Percentiles rank a stretch among this genome's conserved stretches.
phyloP scores from a whole-genome alignment of 2,797 vertebrate genomes.

The Chanos chanos region DNA sequence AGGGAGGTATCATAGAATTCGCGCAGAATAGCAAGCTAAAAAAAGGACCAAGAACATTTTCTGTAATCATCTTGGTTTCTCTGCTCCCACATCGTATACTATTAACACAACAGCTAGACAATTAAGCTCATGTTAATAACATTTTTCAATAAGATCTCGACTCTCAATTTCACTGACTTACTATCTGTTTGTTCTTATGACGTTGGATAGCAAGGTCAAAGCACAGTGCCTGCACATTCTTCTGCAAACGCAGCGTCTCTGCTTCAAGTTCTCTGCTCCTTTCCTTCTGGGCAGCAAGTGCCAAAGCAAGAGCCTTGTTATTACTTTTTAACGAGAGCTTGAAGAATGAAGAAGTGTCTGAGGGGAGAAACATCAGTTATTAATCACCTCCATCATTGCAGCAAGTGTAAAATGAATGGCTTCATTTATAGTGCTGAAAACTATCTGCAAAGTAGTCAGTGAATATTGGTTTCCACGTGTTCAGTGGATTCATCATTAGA shows the following conservation, averaged over 20 bases:
- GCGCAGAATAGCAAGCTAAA: conserved; percentile 59
- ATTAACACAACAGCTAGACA: too few relatives aligned
- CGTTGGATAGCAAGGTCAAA: conserved; percentile 67
- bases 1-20: conserved; percentile 53
- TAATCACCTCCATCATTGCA: not conserved
- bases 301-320: conserved; percentile 70
- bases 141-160: not conserved
- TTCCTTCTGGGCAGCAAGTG: conserved; percentile 62
- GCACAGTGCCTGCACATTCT: conserved; percentile 52
- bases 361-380: too few relatives aligned
- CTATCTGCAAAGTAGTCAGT: too few relatives aligned
- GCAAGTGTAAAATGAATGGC: too few relatives aligned
- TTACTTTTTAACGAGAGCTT: conserved; percentile 74
- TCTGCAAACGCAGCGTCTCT: conserved; percentile 57
- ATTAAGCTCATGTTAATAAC: too few relatives aligned
- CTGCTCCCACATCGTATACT: too few relatives aligned
- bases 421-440: too few relatives aligned
- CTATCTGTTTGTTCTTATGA: conserved; percentile 69
- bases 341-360: conserved; percentile 75
- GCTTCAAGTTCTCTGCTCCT: conserved; percentile 57
- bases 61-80: too few relatives aligned
- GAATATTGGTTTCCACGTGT: too few relatives aligned
- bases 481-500: too few relatives aligned
- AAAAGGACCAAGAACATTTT: not conserved
- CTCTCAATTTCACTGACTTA: conserved; percentile 41